Evolutionary conservation across 2,113 vertebrate species (phyloP).

Genomic region (Lichenostomus cassidix): DNA sequence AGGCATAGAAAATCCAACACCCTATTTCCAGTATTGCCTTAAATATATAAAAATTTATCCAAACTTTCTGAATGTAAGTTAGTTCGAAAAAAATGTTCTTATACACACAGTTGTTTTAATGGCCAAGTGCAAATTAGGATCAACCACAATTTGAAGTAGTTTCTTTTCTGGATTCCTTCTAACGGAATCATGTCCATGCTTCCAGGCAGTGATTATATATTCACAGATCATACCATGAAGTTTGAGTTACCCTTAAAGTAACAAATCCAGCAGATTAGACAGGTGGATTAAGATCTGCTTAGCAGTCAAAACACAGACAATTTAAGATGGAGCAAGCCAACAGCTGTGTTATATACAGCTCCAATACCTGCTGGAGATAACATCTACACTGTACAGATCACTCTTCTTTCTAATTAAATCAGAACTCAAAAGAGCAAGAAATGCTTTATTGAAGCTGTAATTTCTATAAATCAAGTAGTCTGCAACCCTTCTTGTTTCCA

Average conservation of each 20-base stretch:
- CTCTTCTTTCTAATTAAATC: constrained; percentile 34
- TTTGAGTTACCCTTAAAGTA: background rate
- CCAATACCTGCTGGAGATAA: background rate
- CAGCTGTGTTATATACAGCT: background rate
- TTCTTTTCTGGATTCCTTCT: background rate
- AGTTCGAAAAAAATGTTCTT: background rate
- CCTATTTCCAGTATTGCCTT: background rate
- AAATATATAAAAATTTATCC: background rate
- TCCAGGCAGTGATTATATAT: background rate
- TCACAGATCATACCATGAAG: background rate
- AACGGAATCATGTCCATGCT: rapidly evolving
- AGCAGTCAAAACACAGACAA: background rate
- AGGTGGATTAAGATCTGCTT: background rate
- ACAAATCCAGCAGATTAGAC: background rate
- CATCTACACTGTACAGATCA: background rate
- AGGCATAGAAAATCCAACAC: rapidly evolving
- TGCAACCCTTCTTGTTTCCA: background rate
- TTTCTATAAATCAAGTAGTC: constrained; percentile 33
- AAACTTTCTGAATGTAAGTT: background rate
- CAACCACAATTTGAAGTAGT: background rate
- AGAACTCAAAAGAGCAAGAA: constrained; percentile 23
- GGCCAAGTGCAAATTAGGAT: background rate
- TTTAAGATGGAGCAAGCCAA: background rate
- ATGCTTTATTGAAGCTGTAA: constrained; percentile 22
- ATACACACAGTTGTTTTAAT: background rate